phyloP scores from a whole-genome alignment of 2,888 invertebrate genomes.

The Dasysyrphus albostriatus region DNA sequence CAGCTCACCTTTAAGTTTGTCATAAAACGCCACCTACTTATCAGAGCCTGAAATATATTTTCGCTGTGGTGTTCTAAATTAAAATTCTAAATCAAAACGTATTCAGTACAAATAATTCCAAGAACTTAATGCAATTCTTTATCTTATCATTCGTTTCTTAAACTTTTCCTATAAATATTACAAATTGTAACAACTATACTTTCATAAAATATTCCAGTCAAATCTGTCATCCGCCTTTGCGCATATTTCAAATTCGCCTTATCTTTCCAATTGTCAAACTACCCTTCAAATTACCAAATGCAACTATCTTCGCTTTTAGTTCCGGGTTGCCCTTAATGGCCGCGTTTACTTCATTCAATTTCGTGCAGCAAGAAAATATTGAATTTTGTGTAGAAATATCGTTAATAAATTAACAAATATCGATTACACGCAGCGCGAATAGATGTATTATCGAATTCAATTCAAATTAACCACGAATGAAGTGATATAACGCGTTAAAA shows the following conservation, averaged over 20 bases:
- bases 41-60: not conserved
- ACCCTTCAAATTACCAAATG: conserved; percentile 52
- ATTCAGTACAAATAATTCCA: not conserved
- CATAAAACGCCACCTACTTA: not conserved
- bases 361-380: conserved; percentile 53
- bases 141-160: not conserved
- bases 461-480: conserved; percentile 32
- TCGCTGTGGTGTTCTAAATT: not conserved
- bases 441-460: conserved; percentile 38
- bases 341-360: conserved; percentile 61
- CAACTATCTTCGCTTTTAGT: conserved; percentile 75
- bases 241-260: conserved; percentile 46
- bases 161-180: not conserved
- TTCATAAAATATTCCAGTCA: conserved; percentile 46
- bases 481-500: conserved; percentile 63
- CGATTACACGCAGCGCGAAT: conserved; percentile 45
- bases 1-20: not conserved
- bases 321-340: conserved; percentile 76
- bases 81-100: not conserved
- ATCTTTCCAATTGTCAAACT: conserved; percentile 66
- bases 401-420: conserved; percentile 47
- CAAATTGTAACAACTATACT: not conserved
- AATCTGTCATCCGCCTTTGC: conserved; percentile 18
- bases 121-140: not conserved
- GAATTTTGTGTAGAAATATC: conserved; percentile 52